These are phyloP conservation scores for Hemicentrotus pulcherrimus DNA, from an alignment of 35 echinoderm and acorn worm species.

Conservation along the genomic window DNA sequence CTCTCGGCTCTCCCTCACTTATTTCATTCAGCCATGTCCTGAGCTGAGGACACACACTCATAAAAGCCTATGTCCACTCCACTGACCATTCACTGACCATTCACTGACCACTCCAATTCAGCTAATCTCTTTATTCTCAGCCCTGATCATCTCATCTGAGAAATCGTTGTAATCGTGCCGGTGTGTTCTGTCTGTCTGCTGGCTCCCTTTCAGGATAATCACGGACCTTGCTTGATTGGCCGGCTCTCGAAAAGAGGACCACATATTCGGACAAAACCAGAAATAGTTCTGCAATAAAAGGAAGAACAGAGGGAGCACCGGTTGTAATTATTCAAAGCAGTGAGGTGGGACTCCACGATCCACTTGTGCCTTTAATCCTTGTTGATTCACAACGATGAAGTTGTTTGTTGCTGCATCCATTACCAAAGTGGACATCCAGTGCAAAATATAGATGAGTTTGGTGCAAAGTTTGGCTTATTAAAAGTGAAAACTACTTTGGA, in stretches of 20 bases:
- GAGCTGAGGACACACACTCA: neutral
- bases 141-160: neutral
- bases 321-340: neutral
- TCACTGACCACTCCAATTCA: conserved; percentile 1
- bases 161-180: neutral
- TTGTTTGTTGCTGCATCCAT: neutral
- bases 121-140: neutral
- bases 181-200: neutral
- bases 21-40: neutral
- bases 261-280: neutral
- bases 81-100: neutral
- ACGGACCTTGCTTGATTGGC: neutral
- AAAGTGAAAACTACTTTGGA: neutral
- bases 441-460: neutral
- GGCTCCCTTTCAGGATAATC: neutral
- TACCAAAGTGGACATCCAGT: neutral
- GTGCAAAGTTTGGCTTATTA: neutral
- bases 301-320: neutral
- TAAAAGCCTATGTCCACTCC: neutral
- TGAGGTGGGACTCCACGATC: neutral
- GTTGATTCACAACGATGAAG: neutral
- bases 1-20: neutral
- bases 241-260: neutral
- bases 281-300: neutral
- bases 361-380: neutral